Evolutionary conservation across 2,888 invertebrate genomes (phyloP).

Genomic region (Polymixis lichenea): DNA sequence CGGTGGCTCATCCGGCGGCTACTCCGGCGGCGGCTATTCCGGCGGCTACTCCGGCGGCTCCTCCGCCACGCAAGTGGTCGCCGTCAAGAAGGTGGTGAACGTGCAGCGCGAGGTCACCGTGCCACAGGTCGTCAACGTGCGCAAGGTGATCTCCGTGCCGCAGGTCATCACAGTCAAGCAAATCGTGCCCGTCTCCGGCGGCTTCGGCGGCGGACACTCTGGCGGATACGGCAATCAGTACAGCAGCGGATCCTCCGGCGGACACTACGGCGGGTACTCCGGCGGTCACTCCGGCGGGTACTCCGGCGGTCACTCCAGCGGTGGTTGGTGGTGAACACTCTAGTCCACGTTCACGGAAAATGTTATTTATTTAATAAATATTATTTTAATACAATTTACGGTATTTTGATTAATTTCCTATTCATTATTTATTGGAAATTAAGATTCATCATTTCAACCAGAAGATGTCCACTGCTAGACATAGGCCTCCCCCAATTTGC

Average conservation of each 20-base stretch:
- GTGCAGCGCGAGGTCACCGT: slow-evolving; percentile 73
- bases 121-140: slow-evolving; percentile 73
- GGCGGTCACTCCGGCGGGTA: slow-evolving; percentile 33
- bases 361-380: slow-evolving; percentile 46
- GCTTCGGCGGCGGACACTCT: slow-evolving; percentile 41
- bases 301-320: slow-evolving; percentile 32
- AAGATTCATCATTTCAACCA: no score
- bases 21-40: slow-evolving; percentile 29
- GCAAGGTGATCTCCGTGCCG: slow-evolving; percentile 77
- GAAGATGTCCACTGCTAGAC: no score
- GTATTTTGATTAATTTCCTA: background rate
- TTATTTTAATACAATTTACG: slow-evolving; percentile 6
- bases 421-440: background rate
- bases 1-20: slow-evolving; percentile 25
- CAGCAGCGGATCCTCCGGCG: slow-evolving; percentile 26
- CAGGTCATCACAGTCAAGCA: slow-evolving; percentile 78
- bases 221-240: slow-evolving; percentile 43
- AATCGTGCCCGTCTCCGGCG: slow-evolving; percentile 67
- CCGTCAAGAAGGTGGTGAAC: slow-evolving; percentile 73
- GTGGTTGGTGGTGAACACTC: slow-evolving; percentile 64
- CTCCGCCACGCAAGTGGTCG: slow-evolving; percentile 68
- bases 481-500: no score
- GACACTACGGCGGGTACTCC: slow-evolving; percentile 25
- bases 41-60: slow-evolving; percentile 34
- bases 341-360: slow-evolving; percentile 29